Evolutionary conservation across 2,888 invertebrate species (phyloP).

Genomic region (Lycocerus yunnanus): DNA sequence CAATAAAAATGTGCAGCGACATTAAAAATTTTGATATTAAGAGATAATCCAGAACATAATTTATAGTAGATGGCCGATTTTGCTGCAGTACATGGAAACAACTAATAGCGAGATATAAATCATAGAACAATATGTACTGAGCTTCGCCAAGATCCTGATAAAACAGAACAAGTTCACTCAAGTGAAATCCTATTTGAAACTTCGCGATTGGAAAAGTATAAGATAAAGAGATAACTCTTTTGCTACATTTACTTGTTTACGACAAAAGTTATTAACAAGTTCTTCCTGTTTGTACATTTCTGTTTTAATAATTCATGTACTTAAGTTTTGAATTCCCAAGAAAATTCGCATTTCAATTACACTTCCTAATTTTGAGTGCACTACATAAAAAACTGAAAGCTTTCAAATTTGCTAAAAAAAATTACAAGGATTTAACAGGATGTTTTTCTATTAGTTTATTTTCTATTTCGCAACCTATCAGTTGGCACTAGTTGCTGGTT

Average conservation of each 20-base stretch:
- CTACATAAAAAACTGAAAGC: background rate
- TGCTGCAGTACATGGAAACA: conserved; percentile 46
- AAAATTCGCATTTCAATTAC: background rate
- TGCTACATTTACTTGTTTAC: conserved; percentile 29
- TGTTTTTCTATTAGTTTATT: no score
- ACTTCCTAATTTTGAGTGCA: background rate
- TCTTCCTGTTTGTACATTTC: conserved; percentile 18
- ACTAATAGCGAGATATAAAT: conserved; percentile 48
- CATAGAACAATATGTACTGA: conserved; percentile 45
- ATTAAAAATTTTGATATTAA: conserved; percentile 30
- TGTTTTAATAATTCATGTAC: conserved; percentile 26
- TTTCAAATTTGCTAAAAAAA: background rate
- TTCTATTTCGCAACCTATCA: no score
- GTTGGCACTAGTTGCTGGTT: no score
- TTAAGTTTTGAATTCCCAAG: background rate
- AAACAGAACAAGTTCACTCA: conserved; percentile 42
- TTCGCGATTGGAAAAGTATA: conserved; percentile 42
- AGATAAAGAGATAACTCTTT: conserved; percentile 28
- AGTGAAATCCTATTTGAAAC: conserved; percentile 43
- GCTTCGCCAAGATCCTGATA: conserved; percentile 39
- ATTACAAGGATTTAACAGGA: background rate
- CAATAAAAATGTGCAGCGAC: conserved; percentile 28
- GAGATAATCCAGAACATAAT: conserved; percentile 34
- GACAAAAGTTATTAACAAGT: conserved; percentile 31
- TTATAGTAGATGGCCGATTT: conserved; percentile 39